A percentile compares a stretch with the other conserved stretches of the same genome.
Evolutionary conservation across 2,797 vertebrate species (phyloP).

Genomic region (Etheostoma nigrum): DNA sequence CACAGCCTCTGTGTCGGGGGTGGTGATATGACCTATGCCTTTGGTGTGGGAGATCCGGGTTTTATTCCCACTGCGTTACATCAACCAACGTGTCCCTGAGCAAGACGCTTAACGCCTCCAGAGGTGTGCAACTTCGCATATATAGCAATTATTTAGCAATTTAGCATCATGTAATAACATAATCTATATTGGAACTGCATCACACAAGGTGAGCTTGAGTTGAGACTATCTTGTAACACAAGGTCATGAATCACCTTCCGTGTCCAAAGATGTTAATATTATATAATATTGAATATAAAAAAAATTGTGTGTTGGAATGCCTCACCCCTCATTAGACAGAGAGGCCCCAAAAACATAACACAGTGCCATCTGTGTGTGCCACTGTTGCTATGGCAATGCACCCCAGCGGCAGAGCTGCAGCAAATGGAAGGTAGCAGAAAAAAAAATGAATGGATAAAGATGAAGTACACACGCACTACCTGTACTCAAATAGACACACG

Average conservation of each 20-base stretch:
- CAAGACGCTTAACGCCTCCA: too few species aligned
- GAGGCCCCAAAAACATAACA: constrained; percentile 27
- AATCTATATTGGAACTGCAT: neutral
- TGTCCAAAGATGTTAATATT: neutral
- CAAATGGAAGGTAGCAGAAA: constrained; percentile 6
- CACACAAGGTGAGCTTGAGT: constrained; percentile 14
- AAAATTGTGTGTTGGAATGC: neutral
- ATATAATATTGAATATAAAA: neutral
- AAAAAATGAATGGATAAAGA: constrained; percentile 25
- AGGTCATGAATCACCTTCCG: neutral
- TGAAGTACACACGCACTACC: constrained; percentile 1
- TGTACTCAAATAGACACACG: neutral
- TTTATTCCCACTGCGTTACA: too few species aligned
- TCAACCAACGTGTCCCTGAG: too few species aligned
- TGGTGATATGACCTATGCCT: too few species aligned
- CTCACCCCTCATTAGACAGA: neutral
- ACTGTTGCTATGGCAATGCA: constrained; percentile 68
- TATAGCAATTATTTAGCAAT: too few species aligned
- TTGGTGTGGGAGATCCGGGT: too few species aligned
- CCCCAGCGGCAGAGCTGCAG: constrained; percentile 40
- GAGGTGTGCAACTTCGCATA: too few species aligned
- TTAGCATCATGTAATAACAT: too few species aligned
- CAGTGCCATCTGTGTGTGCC: constrained; percentile 33
- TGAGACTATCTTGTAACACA: neutral
- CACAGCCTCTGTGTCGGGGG: neutral